These are phyloP conservation scores for Plemyria rubiginata DNA, from an alignment of 2,888 invertebrate species.

Conservation along the genomic window DNA sequence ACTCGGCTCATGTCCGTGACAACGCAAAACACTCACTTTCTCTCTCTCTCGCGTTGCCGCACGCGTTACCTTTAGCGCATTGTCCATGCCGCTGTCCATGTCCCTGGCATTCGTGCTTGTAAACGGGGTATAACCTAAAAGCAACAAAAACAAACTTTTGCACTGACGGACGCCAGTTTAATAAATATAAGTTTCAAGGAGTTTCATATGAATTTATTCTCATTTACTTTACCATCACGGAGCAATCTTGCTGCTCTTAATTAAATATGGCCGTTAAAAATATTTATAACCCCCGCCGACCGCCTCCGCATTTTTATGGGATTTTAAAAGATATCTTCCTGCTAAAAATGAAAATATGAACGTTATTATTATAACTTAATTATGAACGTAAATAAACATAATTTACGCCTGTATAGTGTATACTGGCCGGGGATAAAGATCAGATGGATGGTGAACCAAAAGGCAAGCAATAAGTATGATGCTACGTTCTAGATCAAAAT, in stretches of 20 bases:
- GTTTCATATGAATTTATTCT: constrained; percentile 49
- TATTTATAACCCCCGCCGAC: constrained; percentile 71
- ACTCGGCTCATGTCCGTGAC: too few species aligned
- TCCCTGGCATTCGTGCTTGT: too few species aligned
- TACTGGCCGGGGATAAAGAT: constrained; percentile 1
- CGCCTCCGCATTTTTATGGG: constrained; percentile 76
- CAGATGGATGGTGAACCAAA: background rate
- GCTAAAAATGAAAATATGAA: constrained; percentile 38
- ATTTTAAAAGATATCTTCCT: constrained; percentile 51
- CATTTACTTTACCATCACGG: constrained; percentile 56
- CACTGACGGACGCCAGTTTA: constrained; percentile 10
- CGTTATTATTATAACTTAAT: constrained; percentile 31
- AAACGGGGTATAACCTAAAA: too few species aligned
- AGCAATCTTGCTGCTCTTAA: constrained; percentile 60
- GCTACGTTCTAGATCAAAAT: background rate
- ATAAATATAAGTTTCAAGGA: constrained; percentile 26
- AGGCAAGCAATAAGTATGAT: background rate
- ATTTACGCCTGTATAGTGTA: constrained; percentile 14
- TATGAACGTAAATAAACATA: constrained; percentile 25
- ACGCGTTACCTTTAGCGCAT: too few species aligned
- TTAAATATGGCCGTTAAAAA: constrained; percentile 79
- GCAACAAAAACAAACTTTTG: background rate
- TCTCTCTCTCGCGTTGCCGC: too few species aligned
- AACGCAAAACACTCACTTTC: too few species aligned
- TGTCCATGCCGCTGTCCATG: too few species aligned